Base-by-base conservation (phyloP, 2,113 vertebrate species). In the Emydura subglobosa region DNA sequence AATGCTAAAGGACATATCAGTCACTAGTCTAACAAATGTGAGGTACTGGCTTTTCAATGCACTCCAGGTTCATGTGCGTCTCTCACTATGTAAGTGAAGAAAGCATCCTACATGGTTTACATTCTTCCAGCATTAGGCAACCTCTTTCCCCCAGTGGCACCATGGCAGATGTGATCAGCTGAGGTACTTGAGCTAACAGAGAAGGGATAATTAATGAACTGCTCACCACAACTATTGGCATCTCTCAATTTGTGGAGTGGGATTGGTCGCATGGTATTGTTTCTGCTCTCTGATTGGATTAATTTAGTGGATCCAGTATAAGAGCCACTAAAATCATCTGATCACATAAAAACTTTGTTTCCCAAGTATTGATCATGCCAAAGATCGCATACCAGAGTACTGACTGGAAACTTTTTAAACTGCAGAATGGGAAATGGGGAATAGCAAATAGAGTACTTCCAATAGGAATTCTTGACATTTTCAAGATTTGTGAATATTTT, bases 351-450 rank as follows among this genome's bases (percentile, higher is more conserved):
- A 86, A 83, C 91, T 5, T 51, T 85, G 68, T 44, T 29, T 92
- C 17, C 29, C 1, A 0, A 10, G 87, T 87, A 92, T 25, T 87
- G 80, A 94, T 57, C 2, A 7, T 74, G 61, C 55, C 34, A 80
- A 91, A 61, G 0, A 5, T 39, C 88, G 93, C 47, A 49, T 89
- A 79, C 68, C 2, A 0, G 31, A 0, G 0, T 0, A 0, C 85
- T 79, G 81, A 85, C 17, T 72, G n/a, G 65, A 39, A 72, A 39
- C 65, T 39, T 39, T 88, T 34, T 68, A 89, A 94, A 82, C 22
- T 0, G 1, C 1, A 92, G 80, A 13, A 42, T 81, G 87, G 0
- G 12, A 61, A 93, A 92, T 57, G 85, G 88, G 5, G 34, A 91
- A 88, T 88, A 74, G 84, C 31, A 54, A 65, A 94, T n/a, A 42